Conservation (phyloP, 2,888 invertebrate genomes). For the Tromatobia lineatoria region DNA sequence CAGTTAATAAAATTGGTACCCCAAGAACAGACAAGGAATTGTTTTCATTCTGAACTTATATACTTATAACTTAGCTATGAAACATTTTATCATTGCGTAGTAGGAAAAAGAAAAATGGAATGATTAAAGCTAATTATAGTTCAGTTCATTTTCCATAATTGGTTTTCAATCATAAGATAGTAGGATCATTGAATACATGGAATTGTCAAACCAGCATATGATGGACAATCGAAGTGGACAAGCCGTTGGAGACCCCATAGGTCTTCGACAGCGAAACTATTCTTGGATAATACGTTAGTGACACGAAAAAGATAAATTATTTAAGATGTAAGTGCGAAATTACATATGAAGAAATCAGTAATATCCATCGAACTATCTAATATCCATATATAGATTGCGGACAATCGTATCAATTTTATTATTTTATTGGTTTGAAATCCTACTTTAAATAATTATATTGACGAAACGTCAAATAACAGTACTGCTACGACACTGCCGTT, state of each 20-base stretch:
- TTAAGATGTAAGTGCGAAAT: background rate
- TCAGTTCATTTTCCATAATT: conserved; percentile 32
- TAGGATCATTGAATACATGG: background rate
- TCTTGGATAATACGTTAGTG: conserved; percentile 46
- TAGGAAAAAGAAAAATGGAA: background rate
- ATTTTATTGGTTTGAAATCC: too few relatives aligned
- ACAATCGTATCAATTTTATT: too few relatives aligned
- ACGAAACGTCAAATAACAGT: too few relatives aligned
- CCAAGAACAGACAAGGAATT: background rate
- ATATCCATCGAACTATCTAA: too few relatives aligned
- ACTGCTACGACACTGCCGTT: too few relatives aligned
- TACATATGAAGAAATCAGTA: background rate
- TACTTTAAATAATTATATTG: too few relatives aligned
- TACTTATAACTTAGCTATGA: background rate
- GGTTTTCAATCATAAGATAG: background rate
- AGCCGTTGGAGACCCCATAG: background rate
- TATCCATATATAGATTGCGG: too few relatives aligned
- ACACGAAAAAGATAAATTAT: background rate
- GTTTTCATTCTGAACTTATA: conserved; percentile 1
- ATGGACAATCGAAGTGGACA: conserved; percentile 10
- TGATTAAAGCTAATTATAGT: background rate
- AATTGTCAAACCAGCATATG: background rate
- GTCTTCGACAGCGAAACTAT: background rate
- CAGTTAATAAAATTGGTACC: background rate
- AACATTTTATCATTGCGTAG: background rate